Evolutionary conservation across 2,113 vertebrate genomes (phyloP), one percentile per base, ranked within the genome.

Genomic region (Morone chrysops): DNA sequence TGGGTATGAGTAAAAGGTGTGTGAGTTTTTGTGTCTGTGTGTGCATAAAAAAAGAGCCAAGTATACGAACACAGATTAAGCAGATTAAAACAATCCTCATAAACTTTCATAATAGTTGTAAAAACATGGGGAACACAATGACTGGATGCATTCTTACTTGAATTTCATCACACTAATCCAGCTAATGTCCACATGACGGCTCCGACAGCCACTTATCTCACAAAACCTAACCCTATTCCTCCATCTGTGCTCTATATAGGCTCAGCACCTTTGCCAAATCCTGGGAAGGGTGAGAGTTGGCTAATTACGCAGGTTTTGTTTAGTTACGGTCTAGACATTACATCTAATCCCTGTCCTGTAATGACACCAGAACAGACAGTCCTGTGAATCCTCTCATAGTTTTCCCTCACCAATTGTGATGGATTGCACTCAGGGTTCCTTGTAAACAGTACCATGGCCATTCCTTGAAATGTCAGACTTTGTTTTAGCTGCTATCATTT

Each of bases 321-420:
- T 83, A n/a, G 78, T 41, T 87, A 74, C 16, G n/a, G 89, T 91
- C 90, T 90, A 91, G 89, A 91, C 90, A 25, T 82, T 78, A 80
- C 68, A 79, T 61, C 61, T 60, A 56, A 47, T 51, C 41, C 20
- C 36, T 45, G 51, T 54, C 41, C 60, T n/a, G 53, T 43, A 18
- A 68, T 79, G 75, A 73, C 75, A 87, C 47, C 50, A 22, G 47
- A 70, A 14, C 38, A 70, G 57, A 56, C 70, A 62, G n/a, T 16
- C 18, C 9, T 18, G 65, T 13, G 48, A 75, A 60, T 86, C 54
- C 36, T 66, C 45, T 31, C 59, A 40, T 48, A 72, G 54, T 72
- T 66, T 69, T 57, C 12, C 5, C 5, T 70, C 43, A 67, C 3
- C 2, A 25, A 53, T 13, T 18, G 41, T 22, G 25, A 50, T 31